Base-by-base conservation (phyloP, 2,113 vertebrate genomes). In the Orthochromis indermauri region DNA sequence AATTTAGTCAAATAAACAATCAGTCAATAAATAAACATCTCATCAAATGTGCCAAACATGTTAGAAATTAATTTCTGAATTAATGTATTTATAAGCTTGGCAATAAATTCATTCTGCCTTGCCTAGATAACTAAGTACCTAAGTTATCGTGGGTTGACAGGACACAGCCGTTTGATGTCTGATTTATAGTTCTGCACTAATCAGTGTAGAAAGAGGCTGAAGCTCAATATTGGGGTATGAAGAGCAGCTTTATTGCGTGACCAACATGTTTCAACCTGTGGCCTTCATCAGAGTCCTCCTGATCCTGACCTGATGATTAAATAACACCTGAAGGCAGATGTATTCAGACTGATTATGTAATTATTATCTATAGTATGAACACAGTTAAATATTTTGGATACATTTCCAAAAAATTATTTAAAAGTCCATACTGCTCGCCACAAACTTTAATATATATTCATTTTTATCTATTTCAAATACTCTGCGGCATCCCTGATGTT, bases 111-210 rank as follows among this genome's bases (percentile, higher is more conserved):
- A 45, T 73, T 73, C 37, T 73, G 21, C 68, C 13, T 45, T 73
- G 68, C 13, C 19, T 40, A 1, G 63, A 68, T 13, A 68, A 68
- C 63, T 2, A 28, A 28, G 6, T 31, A 47, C 6, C 0, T 12
- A 0, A 1, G 24, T 76, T 76, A 17, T 76, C 1, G 4, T 49
- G 42, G 2, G 21, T 28, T 73, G 24, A 49, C 6, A 49, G 42
- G 24, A 76, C 42, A 17, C 21, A 28, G 1, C 0, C 6, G 4
- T 47, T 45, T 5, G 4, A 66, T 66, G 10, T 66, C 61, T 35
- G 17, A 35, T 66, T 37, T 13, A 37, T 66, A 37, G 1, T 66
- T 66, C 61, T 2, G 33, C 33, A 37, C 33, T 5, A 66, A 66
- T 66, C 19, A 66, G 33, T 66, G 61, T 8, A 37, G 61, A 66